Conservation (phyloP, 2,797 vertebrate genomes). For the Apogon hyalosoma region DNA sequence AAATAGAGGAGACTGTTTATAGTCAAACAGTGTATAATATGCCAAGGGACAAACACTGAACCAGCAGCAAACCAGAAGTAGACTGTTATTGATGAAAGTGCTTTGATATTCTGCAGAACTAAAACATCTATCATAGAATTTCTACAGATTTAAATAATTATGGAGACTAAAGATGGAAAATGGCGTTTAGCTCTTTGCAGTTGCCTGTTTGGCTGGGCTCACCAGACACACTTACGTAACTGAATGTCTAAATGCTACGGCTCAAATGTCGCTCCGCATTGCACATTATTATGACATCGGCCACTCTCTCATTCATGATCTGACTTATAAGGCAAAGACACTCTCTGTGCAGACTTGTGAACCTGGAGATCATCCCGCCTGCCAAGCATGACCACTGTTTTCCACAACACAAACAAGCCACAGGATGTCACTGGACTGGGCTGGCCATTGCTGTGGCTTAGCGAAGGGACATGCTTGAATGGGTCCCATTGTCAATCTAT, state of each 20-base stretch:
- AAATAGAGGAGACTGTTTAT: slow-evolving; percentile 59
- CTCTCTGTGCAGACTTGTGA: slow-evolving; percentile 54
- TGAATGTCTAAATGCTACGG: slow-evolving; percentile 26
- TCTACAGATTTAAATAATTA: too few relatives aligned
- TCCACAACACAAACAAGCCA: slow-evolving; percentile 81
- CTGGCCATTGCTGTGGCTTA: slow-evolving; percentile 64
- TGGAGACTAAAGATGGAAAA: slow-evolving; percentile 13
- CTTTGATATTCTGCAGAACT: background rate
- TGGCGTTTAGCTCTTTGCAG: slow-evolving; percentile 36
- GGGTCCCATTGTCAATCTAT: slow-evolving; percentile 81
- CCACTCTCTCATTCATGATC: slow-evolving; percentile 76
- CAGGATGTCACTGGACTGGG: slow-evolving; percentile 67
- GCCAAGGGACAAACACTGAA: slow-evolving; percentile 20
- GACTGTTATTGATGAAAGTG: background rate
- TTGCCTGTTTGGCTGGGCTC: slow-evolving; percentile 39
- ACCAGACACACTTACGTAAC: slow-evolving; percentile 45
- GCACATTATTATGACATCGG: slow-evolving; percentile 68
- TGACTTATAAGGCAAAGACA: slow-evolving; percentile 79
- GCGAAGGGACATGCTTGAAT: slow-evolving; percentile 72
- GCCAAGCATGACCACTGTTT: slow-evolving; percentile 78
- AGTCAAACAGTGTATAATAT: slow-evolving; percentile 44
- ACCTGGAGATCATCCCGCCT: slow-evolving; percentile 48
- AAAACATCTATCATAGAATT: too few relatives aligned
- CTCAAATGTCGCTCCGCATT: slow-evolving; percentile 55
- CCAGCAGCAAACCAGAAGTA: slow-evolving; percentile 33